Percentiles rank a stretch among this genome's conserved stretches.
Evolutionary conservation across 2,797 vertebrate species (phyloP).

Genomic region (Sebastes diaconus): DNA sequence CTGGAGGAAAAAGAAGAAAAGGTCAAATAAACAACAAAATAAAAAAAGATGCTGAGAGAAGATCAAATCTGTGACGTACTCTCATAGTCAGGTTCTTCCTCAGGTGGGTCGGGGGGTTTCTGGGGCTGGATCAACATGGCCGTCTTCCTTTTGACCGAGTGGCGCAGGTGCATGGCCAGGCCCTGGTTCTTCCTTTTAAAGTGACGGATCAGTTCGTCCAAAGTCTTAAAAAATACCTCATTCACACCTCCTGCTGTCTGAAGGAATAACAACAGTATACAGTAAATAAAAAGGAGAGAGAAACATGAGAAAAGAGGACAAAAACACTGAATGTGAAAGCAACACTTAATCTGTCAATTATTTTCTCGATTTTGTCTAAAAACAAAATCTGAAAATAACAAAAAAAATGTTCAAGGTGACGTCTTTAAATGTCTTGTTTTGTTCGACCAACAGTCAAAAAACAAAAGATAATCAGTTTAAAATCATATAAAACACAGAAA

Average conservation of each 20-base stretch:
- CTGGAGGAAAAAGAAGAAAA: not conserved
- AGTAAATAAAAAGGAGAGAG: not conserved
- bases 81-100: conserved; percentile 47
- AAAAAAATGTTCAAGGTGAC: not conserved
- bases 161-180: conserved; percentile 60
- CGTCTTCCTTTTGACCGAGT: conserved; percentile 63
- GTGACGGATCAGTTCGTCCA: conserved; percentile 71
- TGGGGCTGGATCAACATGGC: conserved; percentile 8
- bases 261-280: not conserved
- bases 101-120: accelerated
- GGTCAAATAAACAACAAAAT: not conserved
- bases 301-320: not conserved
- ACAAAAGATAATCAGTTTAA: too few species aligned
- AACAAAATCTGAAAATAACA: not conserved
- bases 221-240: conserved; percentile 61
- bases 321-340: not conserved
- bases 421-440: not conserved
- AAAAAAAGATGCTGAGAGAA: not conserved
- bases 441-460: not conserved
- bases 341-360: not conserved
- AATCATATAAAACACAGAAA: not conserved
- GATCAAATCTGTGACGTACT: conserved; percentile 50
- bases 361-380: too few species aligned
- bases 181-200: conserved; percentile 75
- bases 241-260: conserved; percentile 50